Base-by-base conservation (phyloP, 2,797 vertebrate species). In the Rhadinocentrus ornatus region DNA sequence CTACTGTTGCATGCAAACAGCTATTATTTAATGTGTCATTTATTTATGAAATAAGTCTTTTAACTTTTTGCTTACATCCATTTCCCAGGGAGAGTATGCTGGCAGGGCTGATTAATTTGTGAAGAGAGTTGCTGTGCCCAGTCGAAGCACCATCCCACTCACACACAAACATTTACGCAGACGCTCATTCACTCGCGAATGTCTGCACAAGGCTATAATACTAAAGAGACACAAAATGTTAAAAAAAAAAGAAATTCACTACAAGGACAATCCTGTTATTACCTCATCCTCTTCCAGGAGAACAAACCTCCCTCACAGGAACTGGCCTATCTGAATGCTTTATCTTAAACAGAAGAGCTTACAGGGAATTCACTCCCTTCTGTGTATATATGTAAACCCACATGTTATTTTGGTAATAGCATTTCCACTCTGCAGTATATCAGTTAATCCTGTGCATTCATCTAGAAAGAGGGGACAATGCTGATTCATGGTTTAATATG, bases 31-130 rank as follows among this genome's bases (percentile, higher is more conserved):
- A 82, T 62, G 32, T 71, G 56, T 89, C 87, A 91, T 94, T 92
- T 93, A 94, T 94, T 94, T 87, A 86, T 93, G 78, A 93, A 93
- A 93, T 89, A 92, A 91, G 81, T 92, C 88, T 91, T 91, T 93
- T 91, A 92, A 91, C 87, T 82, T 92, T 92, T 90, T 87, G 83
- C 86, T 88, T 92, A 84, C 87, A 91, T 92, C 89, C 73, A 88
- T 93, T 93, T 93, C 84, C 89, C 71, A 69, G 69, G 68, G 71
- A 84, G 73, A 65, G 69, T 41, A 80, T 54, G 75, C 75, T 80
- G 81, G 72, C 83, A 73, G 58, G 56, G 71, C 74, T 92, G 88
- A 94, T 93, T 92, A 93, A 94, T 93, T 65, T 59, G 79, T 71
- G 46, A 77, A 71, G 71, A 71, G 37, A 63, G 35, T 66, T 81